These are phyloP conservation scores for Limonius californicus DNA, from an alignment of 1,140 invertebrate species.

Conservation along the genomic window DNA sequence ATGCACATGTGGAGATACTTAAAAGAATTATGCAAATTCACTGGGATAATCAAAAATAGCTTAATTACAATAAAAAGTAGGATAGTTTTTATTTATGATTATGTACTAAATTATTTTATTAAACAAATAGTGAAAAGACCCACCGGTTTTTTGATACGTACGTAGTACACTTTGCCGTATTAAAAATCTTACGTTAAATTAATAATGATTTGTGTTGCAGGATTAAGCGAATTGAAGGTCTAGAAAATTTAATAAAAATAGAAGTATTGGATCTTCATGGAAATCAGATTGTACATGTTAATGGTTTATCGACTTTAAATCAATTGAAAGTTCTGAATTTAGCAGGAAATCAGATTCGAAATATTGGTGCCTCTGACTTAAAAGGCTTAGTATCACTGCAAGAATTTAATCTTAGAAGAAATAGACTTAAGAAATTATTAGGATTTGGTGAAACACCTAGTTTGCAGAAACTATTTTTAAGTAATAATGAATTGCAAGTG, in stretches of 20 bases:
- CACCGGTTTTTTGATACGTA: too few species aligned
- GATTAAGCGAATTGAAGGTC: slow-evolving; percentile 71
- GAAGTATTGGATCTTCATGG: slow-evolving; percentile 91
- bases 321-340: slow-evolving; percentile 87
- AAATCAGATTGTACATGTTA: slow-evolving; percentile 72
- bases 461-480: slow-evolving; percentile 77
- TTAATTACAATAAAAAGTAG: too few species aligned
- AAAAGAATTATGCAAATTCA: too few species aligned
- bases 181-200: too few species aligned
- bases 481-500: slow-evolving; percentile 81
- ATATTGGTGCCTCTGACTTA: slow-evolving; percentile 68
- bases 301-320: slow-evolving; percentile 56
- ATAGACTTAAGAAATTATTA: slow-evolving; percentile 72
- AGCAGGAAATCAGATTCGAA: slow-evolving; percentile 81
- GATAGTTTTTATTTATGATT: too few species aligned
- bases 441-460: slow-evolving; percentile 78
- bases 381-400: slow-evolving; percentile 70
- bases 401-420: slow-evolving; percentile 84
- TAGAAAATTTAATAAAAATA: slow-evolving; percentile 65
- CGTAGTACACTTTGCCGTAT: too few species aligned
- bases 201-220: too few species aligned
- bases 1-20: too few species aligned
- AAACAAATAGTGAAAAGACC: too few species aligned
- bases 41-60: too few species aligned
- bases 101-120: too few species aligned